Evolutionary conservation across 2,888 invertebrate genomes (phyloP), one percentile per base, ranked within the genome.

Genomic region (Cremastobaeus sp.): DNA sequence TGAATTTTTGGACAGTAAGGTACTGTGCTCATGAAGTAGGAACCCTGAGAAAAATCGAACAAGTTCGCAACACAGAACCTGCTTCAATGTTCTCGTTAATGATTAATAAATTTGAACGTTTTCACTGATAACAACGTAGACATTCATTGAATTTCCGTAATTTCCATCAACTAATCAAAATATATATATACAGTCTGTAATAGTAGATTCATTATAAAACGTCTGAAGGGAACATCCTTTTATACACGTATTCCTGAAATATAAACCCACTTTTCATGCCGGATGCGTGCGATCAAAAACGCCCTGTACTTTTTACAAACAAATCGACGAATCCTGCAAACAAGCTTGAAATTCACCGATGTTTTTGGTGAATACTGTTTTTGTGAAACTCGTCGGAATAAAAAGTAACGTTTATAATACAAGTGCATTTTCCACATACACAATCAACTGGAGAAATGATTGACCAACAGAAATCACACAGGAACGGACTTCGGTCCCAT

Each of bases 1-100:
- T 52, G 43, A 43, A 43, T 52, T 64, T 45, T 17, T 34, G 18
- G 35, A 45, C 25, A 28, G 30, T 39, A 14, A 52, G 35, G 25
- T 64, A 43, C 41, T 43, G 30, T 52, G 18, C 32, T 28, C 43
- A 64, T 41, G 30, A 64, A 64, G 54, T 64, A 64, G 54, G 54
- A 64, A 54, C 64, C 54, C 45, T 45, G 32, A 43, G 14, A 18
- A 35, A 64, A 64, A 37, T 30, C 11, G 64, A 54, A 45, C 54
- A 43, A 64, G 35, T 30, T 41, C 15, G n/a, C n/a, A n/a, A n/a
- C n/a, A n/a, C n/a, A n/a, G n/a, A n/a, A n/a, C 54, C 30, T 30
- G 39, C 20, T 32, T 43, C 2, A 20, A 20, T 55, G 41, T 43
- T 43, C 15, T 43, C 6, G 5, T 43, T 20, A 25, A 43, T 55